Percentiles rank a stretch among this genome's conserved stretches.
These are phyloP conservation scores for Ciconia stormi DNA, from an alignment of 2,113 vertebrate genomes.

Conservation along the genomic window DNA sequence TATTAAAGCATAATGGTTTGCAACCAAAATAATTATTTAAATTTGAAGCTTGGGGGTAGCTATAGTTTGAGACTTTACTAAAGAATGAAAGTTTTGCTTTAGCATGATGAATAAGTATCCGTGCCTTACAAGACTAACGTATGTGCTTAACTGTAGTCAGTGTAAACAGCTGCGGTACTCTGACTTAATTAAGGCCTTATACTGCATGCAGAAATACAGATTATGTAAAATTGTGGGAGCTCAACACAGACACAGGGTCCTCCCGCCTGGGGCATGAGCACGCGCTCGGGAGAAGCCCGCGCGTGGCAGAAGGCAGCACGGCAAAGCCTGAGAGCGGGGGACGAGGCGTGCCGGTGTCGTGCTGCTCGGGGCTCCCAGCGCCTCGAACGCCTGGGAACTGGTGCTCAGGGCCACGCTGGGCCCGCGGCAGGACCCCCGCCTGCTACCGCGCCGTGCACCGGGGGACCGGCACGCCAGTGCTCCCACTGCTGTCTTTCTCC, in stretches of 20 bases:
- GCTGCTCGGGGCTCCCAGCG: fast-evolving
- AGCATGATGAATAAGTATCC: not conserved
- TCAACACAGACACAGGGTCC: fast-evolving
- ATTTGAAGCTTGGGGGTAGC: not conserved
- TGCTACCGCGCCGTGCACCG: fast-evolving
- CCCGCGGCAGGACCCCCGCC: fast-evolving
- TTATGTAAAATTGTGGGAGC: not conserved
- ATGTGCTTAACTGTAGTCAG: not conserved
- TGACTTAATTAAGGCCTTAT: not conserved
- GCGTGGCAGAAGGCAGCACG: fast-evolving
- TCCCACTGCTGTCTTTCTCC: not conserved
- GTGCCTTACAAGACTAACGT: not conserved
- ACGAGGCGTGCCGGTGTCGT: fast-evolving
- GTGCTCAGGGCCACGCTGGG: not conserved
- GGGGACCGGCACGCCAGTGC: fast-evolving
- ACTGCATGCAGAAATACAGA: not conserved
- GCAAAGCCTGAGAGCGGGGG: fast-evolving
- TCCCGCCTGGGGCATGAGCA: fast-evolving
- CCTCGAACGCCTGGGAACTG: not conserved
- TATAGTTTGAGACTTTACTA: not conserved
- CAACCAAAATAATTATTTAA: not conserved
- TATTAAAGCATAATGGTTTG: not conserved
- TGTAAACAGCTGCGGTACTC: not conserved
- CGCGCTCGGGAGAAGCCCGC: not conserved
- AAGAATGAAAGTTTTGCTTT: not conserved